phyloP scores from a whole-genome alignment of 2,113 vertebrate species.

The Chionodraco myersi region DNA sequence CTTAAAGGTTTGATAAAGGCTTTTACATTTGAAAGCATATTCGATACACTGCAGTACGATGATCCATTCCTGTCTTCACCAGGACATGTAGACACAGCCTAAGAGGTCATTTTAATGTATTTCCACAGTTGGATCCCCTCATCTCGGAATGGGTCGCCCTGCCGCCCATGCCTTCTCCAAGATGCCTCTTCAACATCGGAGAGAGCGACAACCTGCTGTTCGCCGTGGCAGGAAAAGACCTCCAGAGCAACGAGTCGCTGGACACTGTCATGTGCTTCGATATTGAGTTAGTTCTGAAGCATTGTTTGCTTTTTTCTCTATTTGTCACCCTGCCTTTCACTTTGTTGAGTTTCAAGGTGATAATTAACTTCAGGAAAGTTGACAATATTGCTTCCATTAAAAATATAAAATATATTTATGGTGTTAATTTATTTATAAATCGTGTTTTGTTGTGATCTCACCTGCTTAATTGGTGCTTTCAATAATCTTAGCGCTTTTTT shows the following conservation, averaged over 20 bases:
- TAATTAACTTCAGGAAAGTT: constrained; percentile 34
- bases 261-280: constrained; percentile 95
- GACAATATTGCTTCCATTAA: not conserved
- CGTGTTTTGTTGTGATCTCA: constrained; percentile 3
- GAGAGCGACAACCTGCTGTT: constrained; percentile 91
- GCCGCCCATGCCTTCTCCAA: constrained; percentile 95
- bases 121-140: constrained; percentile 89
- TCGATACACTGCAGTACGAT: constrained; percentile 23
- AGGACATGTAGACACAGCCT: constrained; percentile 25
- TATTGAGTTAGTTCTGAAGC: constrained; percentile 83
- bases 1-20: constrained; percentile 6
- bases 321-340: not conserved
- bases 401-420: not conserved
- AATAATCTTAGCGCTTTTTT: not conserved
- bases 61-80: constrained; percentile 15
- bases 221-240: constrained; percentile 95
- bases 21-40: constrained; percentile 19
- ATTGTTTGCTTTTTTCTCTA: not conserved
- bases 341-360: constrained; percentile 9
- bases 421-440: not conserved
- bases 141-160: constrained; percentile 93
- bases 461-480: not conserved
- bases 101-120: constrained; percentile 1
- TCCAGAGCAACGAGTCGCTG: constrained; percentile 94
- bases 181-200: constrained; percentile 94